These are phyloP conservation scores for Brachynemurus nebulosus DNA, from an alignment of 2,888 invertebrate genomes.

Conservation along the genomic window DNA sequence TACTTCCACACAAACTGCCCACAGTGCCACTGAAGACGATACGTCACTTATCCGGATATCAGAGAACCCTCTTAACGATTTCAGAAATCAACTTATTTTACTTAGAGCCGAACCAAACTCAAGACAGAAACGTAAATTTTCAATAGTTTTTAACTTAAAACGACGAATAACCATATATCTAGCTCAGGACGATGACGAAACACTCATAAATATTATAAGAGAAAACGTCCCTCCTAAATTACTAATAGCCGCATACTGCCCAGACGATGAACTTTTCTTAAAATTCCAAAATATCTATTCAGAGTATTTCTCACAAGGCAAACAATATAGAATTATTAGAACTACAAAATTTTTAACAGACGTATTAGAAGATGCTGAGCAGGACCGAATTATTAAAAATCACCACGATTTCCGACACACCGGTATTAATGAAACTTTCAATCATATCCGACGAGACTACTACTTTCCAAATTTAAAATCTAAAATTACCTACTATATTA, in stretches of 20 bases:
- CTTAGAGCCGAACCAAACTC: neutral
- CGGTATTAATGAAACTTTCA: constrained; percentile 15
- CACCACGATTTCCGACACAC: constrained; percentile 15
- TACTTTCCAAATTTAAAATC: constrained; percentile 13
- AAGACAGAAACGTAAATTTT: no score
- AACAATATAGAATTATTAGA: neutral
- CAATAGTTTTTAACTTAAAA: no score
- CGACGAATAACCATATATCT: no score
- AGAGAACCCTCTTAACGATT: neutral
- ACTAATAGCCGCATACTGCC: neutral
- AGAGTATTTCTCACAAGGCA: neutral
- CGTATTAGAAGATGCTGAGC: constrained; percentile 8
- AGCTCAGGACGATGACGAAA: no score
- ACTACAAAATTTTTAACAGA: neutral
- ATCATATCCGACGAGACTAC: constrained; percentile 11
- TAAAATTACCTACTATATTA: constrained; percentile 9
- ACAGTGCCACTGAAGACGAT: neutral
- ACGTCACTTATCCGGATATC: constrained; percentile 1
- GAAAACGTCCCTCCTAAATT: no score
- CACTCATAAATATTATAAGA: no score
- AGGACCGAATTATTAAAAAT: constrained; percentile 11
- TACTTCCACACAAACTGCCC: constrained; percentile 6
- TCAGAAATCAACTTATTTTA: neutral
- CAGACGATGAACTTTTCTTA: neutral
- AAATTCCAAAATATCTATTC: neutral